These are phyloP conservation scores for Toxotes jaculatrix DNA, from an alignment of 2,113 vertebrate genomes.

Conservation along the genomic window DNA sequence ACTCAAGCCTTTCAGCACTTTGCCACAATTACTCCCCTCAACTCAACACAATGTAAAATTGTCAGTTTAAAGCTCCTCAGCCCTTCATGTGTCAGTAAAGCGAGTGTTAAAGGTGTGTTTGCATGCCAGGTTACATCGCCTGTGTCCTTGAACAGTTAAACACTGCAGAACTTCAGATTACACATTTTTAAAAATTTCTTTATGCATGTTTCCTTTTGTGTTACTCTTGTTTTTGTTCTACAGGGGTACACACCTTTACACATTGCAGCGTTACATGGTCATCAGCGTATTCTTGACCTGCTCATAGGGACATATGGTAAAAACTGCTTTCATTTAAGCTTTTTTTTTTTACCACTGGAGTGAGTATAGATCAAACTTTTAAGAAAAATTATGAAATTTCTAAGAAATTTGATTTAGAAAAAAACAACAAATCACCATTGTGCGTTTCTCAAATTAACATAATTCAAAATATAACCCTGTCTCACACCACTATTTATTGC, in stretches of 20 bases:
- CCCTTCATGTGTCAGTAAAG: conserved; percentile 1
- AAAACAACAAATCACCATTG: no score
- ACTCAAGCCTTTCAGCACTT: conserved; percentile 42
- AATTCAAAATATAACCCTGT: no score
- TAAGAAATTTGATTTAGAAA: no score
- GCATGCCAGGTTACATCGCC: background rate
- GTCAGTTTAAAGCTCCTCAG: background rate
- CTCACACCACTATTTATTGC: no score
- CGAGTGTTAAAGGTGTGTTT: background rate
- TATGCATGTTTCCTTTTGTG: background rate
- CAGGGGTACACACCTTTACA: conserved; percentile 89
- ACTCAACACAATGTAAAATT: conserved; percentile 2
- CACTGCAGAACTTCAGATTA: background rate
- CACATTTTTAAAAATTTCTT: background rate
- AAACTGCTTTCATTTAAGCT: conserved; percentile 4
- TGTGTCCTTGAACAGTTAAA: background rate
- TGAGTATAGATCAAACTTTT: no score
- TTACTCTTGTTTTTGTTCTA: background rate
- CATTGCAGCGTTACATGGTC: conserved; percentile 86
- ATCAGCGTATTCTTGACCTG: conserved; percentile 82
- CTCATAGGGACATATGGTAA: conserved; percentile 83
- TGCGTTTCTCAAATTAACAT: no score
- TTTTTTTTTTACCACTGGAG: no score
- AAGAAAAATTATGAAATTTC: no score
- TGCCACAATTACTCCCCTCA: conserved; percentile 1